Evolutionary conservation across 2,797 vertebrate species (phyloP), one percentile per base, ranked within the genome.

Genomic region (Lepilemur ruficaudatus): DNA sequence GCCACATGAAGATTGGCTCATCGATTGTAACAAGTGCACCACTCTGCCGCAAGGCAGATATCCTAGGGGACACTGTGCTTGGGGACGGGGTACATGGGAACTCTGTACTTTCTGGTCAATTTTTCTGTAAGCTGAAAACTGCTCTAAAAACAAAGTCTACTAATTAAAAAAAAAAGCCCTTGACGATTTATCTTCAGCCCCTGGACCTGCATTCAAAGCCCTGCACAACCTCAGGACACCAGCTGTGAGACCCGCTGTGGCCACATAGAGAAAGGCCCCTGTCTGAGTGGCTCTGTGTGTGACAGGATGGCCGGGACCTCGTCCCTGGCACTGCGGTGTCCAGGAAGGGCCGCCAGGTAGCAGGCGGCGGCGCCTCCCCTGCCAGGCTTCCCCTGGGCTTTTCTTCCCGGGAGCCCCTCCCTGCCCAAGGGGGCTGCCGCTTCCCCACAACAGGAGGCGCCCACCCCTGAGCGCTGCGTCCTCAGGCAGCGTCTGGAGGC

Each of bases 41-140:
- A 30, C 18, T 10, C 32, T 28, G 32, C 46, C 0, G 4, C 48
- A 43, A 43, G 75, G 38, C 0, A 30, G 57, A 17, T 46, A 46
- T 30, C n/a, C 0, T 0, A 13, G 48, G 2, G 61, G 8, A 50
- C 7, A 59, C 0, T 5, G 43, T 20, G 38, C 73, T 14, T 1
- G 0, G 28, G 1, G 22, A 14, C n/a, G 1, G 7, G 10, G 2
- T 12, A 1, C 2, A 0, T 28, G 7, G 63, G 30, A 28, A 38
- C 13, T 79, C 35, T 10, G 8, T 43, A 6, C 11, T 52, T 70
- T 23, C 9, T 0, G 5, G 38, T 14, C 55, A 55, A 10, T 43
- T 50, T 65, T 43, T 22, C 43, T 35, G 15, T 10, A 50, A 55
- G 55, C 48, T 63, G 12, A 15, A 63, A 81, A 43, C 65, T 80